phyloP scores from a whole-genome alignment of 2,797 vertebrate species.

The Sarcoramphus papa region DNA sequence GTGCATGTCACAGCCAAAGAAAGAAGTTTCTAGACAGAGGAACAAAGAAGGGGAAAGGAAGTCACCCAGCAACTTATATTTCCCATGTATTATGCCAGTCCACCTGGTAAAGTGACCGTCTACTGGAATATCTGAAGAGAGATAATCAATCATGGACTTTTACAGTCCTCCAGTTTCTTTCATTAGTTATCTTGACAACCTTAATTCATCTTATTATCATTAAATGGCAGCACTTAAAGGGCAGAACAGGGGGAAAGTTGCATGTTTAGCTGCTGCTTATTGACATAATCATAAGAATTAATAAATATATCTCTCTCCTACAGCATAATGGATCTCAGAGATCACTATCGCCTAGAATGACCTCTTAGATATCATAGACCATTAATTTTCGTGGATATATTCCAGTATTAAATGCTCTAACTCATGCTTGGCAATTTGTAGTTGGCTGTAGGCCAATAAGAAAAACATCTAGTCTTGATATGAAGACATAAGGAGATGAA shows the following conservation, averaged over 20 bases:
- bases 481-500: background rate
- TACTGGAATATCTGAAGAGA: background rate
- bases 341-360: background rate
- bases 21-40: background rate
- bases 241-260: background rate
- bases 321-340: background rate
- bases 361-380: background rate
- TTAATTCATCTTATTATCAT: background rate
- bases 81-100: background rate
- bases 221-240: background rate
- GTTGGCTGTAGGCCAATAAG: background rate
- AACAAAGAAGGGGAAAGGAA: background rate
- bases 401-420: background rate
- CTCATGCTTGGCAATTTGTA: slow-evolving; percentile 4
- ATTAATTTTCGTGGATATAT: background rate
- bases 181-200: background rate
- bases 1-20: background rate
- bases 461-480: background rate
- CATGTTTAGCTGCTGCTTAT: background rate
- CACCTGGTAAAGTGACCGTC: background rate
- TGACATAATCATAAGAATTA: background rate
- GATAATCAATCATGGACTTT: background rate
- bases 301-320: background rate
- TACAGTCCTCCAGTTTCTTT: background rate
- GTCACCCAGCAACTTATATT: background rate